Evolutionary conservation across 2,797 vertebrate genomes (phyloP), one percentile per base, ranked within the genome.

Genomic region (Apogon talboti): DNA sequence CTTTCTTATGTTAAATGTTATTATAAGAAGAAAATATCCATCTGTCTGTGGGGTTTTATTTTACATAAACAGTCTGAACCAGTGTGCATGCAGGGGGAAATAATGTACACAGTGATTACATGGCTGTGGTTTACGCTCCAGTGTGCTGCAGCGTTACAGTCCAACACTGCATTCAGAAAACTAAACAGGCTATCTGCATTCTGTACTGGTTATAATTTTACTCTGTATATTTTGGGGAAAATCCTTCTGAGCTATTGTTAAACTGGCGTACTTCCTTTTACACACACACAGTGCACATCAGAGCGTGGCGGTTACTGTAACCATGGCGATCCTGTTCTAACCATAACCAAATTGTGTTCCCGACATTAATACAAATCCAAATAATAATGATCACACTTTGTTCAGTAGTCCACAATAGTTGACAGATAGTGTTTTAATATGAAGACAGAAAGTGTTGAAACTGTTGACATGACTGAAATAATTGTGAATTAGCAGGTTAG

Each of bases 11-110:
- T 24, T 0, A 51, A 50, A 24, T 18, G 13, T 38, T 24, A 37
- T 2, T 45, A 11, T 12, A 35, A 4, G 42, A 53, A 45, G 15
- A 24, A 11, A 41, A 70, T 46, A 57, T 48, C 13, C 11, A 7
- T 52, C 35, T 41, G 5, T 44, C 53, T 53, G 9, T 13, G n/a
- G 2, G 1, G 33, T 1, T 21, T 51, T 24, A 16, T 10, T 33
- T 13, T 16, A 45, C 33, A 35, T 1, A 11, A 37, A 19, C 11
- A 8, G 10, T 48, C 18, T 18, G 68, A 58, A 45, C n/a, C 16
- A 2, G 12, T 28, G 67, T 67, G 65, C 65, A 61, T 55, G 63
- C 72, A 57, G 35, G 47, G 10, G 59, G 57, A 77, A 67, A 53
- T 77, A 73, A 78, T 72, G 52, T 11, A 71, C 16, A 51, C 38